Evolutionary conservation across 2,888 invertebrate species (phyloP).

Genomic region (Drosophila monieri): DNA sequence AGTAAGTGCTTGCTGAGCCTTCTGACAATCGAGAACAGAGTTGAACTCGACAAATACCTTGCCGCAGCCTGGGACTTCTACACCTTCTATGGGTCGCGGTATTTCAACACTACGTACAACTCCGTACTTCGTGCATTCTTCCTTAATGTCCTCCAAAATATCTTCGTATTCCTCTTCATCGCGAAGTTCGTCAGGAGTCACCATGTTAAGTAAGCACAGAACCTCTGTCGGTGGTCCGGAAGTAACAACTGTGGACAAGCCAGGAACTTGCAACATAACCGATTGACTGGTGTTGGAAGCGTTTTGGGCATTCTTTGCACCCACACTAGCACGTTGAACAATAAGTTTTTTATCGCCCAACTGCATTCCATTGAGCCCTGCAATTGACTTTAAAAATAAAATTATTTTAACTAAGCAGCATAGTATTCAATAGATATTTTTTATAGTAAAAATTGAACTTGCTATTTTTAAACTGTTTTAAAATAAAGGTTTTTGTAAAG

Average conservation of each 20-base stretch:
- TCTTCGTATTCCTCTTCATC: conserved; percentile 99
- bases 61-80: conserved; percentile 98
- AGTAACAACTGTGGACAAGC: conserved; percentile 94
- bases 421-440: background rate
- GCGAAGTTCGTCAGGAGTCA: conserved; percentile 97
- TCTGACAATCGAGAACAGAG: conserved; percentile 97
- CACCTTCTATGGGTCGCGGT: conserved; percentile 97
- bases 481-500: no score
- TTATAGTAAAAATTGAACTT: no score
- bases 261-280: conserved; percentile 86
- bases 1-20: conserved; percentile 98
- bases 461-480: no score
- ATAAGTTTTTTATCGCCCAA: conserved; percentile 99
- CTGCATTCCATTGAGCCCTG: conserved; percentile 99
- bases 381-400: conserved; percentile 90
- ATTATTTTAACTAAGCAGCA: background rate
- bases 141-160: conserved; percentile 98
- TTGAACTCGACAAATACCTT: conserved; percentile 99
- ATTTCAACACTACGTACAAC: conserved; percentile 98
- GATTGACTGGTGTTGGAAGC: conserved; percentile 85
- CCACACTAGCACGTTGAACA: conserved; percentile 98
- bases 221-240: conserved; percentile 98
- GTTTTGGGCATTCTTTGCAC: conserved; percentile 95
- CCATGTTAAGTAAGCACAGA: conserved; percentile 98
- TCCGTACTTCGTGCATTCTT: conserved; percentile 99